Evolutionary conservation across 2,888 invertebrate genomes (phyloP), one percentile per base, ranked within the genome.

Genomic region (Stramonita haemastoma): DNA sequence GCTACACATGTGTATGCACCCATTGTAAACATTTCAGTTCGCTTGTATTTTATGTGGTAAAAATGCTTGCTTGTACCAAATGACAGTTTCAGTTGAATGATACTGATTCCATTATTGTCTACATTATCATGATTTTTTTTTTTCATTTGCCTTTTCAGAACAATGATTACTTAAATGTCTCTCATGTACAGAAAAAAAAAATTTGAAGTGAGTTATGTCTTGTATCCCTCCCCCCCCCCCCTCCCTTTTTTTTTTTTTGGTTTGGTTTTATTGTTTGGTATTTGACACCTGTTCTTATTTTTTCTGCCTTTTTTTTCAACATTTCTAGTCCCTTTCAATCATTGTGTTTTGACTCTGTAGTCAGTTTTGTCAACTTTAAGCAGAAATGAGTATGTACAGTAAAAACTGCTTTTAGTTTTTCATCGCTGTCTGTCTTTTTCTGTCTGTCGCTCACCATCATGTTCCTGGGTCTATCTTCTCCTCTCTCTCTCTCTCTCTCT

Each of bases 401-500:
- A 56, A 57, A 57, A 57, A 4, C 0, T 85, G 60, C 60, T 57
- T 19, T 32, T 15, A 19, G 19, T 56, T 84, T 26, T 56, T n/a
- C 22, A 46, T 1, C 13, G 0, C 46, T 56, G 13, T 46, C 83
- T 56, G 17, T 34, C 36, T 34, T 4, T 34, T 17, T 32, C 19
- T 6, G 6, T 36, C 15, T 36, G 5, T 22, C 81, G 0, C 22
- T 22, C 32, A 11, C 79, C 34, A 29, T 32, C 81, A 8, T 32
- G 4, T 46, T 26, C 36, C 26, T 26, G 26, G 22, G 2, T 5
- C 46, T 8, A 26, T 46, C 46, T 83, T 26, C 36, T 46, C 46
- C 83, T 83, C 46, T 36, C 46, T 83, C 83, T 83, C 22, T 46
- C 83, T 46, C 83, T 46, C 83, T 56, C 46, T 56, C 83, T 56